Percentiles rank a stretch among this genome's conserved stretches.
phyloP scores from a whole-genome alignment of 2,888 invertebrate genomes.

The Mythimna impura region DNA sequence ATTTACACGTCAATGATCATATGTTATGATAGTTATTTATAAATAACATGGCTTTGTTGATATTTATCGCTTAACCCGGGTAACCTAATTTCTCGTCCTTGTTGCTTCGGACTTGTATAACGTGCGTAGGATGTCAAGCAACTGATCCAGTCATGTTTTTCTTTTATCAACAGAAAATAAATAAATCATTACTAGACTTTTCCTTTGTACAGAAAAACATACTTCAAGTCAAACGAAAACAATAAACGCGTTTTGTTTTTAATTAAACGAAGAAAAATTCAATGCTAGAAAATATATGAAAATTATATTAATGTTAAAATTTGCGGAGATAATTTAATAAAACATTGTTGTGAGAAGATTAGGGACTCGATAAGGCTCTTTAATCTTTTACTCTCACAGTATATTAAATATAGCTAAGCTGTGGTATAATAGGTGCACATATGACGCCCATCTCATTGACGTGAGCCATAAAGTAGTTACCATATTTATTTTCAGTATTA shows the following conservation, averaged over 20 bases:
- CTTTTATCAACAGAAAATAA: constrained; percentile 10
- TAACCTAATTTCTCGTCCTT: constrained; percentile 25
- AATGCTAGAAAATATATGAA: constrained; percentile 8
- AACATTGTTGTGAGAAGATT: constrained; percentile 2
- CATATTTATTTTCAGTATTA: not conserved
- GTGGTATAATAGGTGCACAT: not conserved
- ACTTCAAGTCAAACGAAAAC: not conserved
- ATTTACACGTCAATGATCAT: not conserved
- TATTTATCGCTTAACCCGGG: constrained; percentile 7
- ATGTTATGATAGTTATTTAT: constrained; percentile 1
- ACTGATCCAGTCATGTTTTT: constrained; percentile 23
- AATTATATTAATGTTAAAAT: constrained; percentile 1
- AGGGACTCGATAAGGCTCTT: not conserved
- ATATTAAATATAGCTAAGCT: not conserved
- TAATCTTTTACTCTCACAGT: constrained; percentile 1
- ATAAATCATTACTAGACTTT: not conserved
- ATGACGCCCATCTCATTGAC: not conserved
- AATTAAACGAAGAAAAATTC: constrained; percentile 2
- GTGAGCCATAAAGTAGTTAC: not conserved
- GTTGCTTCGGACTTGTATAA: constrained; percentile 9
- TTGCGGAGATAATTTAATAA: constrained; percentile 13
- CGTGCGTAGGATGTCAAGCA: constrained; percentile 25
- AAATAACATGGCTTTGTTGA: constrained; percentile 2
- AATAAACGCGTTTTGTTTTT: constrained; percentile 13
- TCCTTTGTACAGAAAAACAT: not conserved